Base-by-base conservation (phyloP, 1,140 invertebrate species). In the Habropoda laboriosa region DNA sequence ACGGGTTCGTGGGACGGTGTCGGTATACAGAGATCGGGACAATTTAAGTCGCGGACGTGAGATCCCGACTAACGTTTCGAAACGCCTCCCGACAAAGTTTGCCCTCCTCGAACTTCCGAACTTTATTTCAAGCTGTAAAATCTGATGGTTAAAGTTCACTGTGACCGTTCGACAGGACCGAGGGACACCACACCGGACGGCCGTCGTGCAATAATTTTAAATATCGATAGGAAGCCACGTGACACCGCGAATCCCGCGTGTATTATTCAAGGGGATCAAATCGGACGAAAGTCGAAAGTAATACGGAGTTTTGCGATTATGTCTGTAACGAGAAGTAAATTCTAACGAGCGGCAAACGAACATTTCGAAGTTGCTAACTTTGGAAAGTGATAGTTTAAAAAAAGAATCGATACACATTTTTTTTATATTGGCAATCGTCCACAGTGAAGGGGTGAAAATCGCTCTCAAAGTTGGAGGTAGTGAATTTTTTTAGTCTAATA, bases 41-140 rank as follows among this genome's bases (percentile, higher is more conserved):
- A 24, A 73, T 74, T 64, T 74, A 63, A 74, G 58, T 64, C 58
- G 32, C 1, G 35, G 7, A 64, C 72, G 58, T 42, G 72, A 40
- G 72, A n/a, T 40, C 18, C 58, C 1, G 21, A 24, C 32, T 51
- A 64, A 74, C 32, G 24, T 40, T 51, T 35, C 42, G 45, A 40
- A 74, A 51, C 18, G 35, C 21, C n/a, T 51, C 24, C n/a, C 32
- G 16, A 16, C 30, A 7, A 42, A 74, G 42, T 74, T 74, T 40
- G n/a, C 45, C 45, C 57, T 63, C 30, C 5, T 30, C 42, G 35
- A 74, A 64, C 24, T 74, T 64, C 5, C 45, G 3, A 64, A 53
- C 72, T 74, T 74, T 64, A 63, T 74, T 40, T 53, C 45, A 1
- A 40, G 35, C 35, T 24, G 58, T 64, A 74, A 64, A 74, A 74